Evolutionary conservation across 2,797 vertebrate genomes (phyloP), one percentile per base, ranked within the genome.

Genomic region (Microtus californicus): DNA sequence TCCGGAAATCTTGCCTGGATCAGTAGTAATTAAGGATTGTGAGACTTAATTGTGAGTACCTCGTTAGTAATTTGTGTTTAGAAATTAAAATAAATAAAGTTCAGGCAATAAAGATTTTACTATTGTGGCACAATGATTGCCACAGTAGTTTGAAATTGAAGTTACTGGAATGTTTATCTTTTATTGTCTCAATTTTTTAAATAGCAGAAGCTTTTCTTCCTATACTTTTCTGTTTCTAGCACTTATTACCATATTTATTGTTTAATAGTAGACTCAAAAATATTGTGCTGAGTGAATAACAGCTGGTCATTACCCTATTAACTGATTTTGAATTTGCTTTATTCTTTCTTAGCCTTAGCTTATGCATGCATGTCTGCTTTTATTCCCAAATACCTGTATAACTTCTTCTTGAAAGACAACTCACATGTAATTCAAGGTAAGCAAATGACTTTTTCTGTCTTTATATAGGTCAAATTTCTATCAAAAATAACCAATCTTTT

Each of bases 291-390:
- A 86, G 17, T 93, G 34, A 40, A n/a, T 77, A 51, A 40, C 34
- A 87, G 5, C 56, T 89, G 40, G 63, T 67, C 9, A 40, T 65
- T 48, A 63, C 51, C 31, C 21, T 79, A 0, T 65, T 95, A 78
- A 89, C 78, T 90, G 74, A 56, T 74, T 54, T 95, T 83, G 77
- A 97, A 19, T 90, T 73, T 97, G 51, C 54, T 14, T 96, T 51
- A 74, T 98, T 97, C 93, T 96, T 85, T 98, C 98, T 93, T 98
- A 99, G 99, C 99, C 54, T 98, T 99, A 96, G 99, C 99, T 0
- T 99, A 99, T 96, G 99, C 99, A 9, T 99, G 99, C 95, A 99
- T 99, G 99, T 99, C 99, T 94, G 99, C 99, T 96, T 99, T 99
- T 98, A 99, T 99, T 97, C 99, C 99, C 19, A 99, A 99, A 98